phyloP scores from a whole-genome alignment of 1,140 invertebrate genomes.

The Papilio aristodemus region DNA sequence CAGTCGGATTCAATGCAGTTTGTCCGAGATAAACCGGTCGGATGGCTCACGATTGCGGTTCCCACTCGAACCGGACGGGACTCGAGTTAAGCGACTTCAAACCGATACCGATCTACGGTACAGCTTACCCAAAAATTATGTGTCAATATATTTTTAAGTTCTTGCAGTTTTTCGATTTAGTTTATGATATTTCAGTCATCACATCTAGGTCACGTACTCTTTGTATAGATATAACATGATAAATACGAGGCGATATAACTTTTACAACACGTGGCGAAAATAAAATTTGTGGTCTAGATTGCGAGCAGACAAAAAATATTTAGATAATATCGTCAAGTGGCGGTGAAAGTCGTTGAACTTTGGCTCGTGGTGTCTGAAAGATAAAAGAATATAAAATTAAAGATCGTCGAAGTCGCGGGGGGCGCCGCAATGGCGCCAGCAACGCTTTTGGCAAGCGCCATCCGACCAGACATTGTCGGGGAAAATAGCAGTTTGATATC shows the following conservation, averaged over 20 bases:
- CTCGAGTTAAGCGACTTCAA: constrained; percentile 43
- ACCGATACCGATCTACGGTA: not conserved
- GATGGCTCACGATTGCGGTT: constrained; percentile 48
- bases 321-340: constrained; percentile 11
- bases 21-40: constrained; percentile 46
- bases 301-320: constrained; percentile 21
- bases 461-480: constrained; percentile 22
- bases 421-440: constrained; percentile 17
- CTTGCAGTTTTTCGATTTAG: not conserved
- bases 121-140: not conserved
- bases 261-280: constrained; percentile 11
- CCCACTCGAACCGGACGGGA: constrained; percentile 50
- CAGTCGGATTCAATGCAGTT: constrained; percentile 52
- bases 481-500: constrained; percentile 29
- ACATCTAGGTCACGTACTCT: not conserved
- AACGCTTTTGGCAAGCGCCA: constrained; percentile 23
- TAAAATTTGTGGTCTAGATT: constrained; percentile 24
- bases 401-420: constrained; percentile 17
- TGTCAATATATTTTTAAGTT: not conserved
- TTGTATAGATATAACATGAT: not conserved
- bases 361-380: constrained; percentile 16
- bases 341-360: constrained; percentile 30
- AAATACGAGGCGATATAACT: not conserved
- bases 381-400: constrained; percentile 33
- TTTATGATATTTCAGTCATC: not conserved